phyloP scores from a whole-genome alignment of 1,140 invertebrate species.

The Oncopeltus fasciatus region DNA sequence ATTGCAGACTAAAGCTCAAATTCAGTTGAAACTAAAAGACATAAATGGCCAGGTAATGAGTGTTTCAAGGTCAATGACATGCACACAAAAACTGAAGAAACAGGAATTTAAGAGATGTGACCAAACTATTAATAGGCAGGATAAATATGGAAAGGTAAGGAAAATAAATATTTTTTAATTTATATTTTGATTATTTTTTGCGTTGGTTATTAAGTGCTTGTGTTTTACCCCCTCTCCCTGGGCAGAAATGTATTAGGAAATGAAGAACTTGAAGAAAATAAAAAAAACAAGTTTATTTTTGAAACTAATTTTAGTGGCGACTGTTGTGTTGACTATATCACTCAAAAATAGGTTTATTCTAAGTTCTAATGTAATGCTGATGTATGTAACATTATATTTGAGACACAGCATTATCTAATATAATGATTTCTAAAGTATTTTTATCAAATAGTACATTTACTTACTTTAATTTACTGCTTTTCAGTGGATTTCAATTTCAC shows the following conservation, averaged over 20 bases:
- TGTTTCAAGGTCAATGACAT: slow-evolving; percentile 46
- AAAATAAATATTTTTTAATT: no score
- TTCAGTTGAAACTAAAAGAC: slow-evolving; percentile 49
- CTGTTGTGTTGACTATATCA: not conserved
- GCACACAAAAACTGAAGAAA: slow-evolving; percentile 38
- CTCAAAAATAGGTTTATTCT: not conserved
- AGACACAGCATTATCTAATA: not conserved
- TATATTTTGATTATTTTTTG: no score
- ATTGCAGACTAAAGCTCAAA: slow-evolving; percentile 40
- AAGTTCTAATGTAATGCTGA: not conserved
- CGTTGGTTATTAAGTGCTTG: no score
- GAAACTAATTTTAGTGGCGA: no score
- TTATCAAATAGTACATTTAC: not conserved
- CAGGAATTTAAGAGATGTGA: slow-evolving; percentile 54
- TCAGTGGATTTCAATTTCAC: slow-evolving; percentile 32
- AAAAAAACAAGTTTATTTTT: no score
- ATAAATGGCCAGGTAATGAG: slow-evolving; percentile 40
- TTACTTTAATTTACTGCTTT: slow-evolving; percentile 6
- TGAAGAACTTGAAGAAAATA: no score
- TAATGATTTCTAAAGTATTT: not conserved
- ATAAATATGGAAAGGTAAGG: slow-evolving; percentile 28
- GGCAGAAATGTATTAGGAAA: no score
- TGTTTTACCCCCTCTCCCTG: no score
- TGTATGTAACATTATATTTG: not conserved
- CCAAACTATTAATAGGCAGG: slow-evolving; percentile 38